Base-by-base conservation (phyloP, 2,888 invertebrate species). In the Oscheius sp. region DNA sequence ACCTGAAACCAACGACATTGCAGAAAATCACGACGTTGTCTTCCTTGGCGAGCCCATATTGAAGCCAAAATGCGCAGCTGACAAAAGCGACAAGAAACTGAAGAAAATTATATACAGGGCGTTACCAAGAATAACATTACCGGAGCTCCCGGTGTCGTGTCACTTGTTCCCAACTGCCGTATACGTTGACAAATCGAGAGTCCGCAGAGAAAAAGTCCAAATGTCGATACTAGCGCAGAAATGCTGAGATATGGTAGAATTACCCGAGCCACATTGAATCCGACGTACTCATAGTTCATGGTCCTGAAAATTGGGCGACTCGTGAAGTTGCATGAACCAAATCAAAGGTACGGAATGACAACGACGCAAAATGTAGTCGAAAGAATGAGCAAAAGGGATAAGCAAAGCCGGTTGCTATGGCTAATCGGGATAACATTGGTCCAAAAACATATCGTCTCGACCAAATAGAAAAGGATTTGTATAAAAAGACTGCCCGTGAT, bases 21-120 rank as follows among this genome's bases (percentile, higher is more conserved):
- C 95, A 94, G 86, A 93, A 90, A 70, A 93, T 91, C 82, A 95
- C 92, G 35, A 77, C 75, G 93, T 90, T 90, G 88, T 95, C 94
- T 32, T 68, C 70, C 42, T 93, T 93, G 70, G 93, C 89, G 79
- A 93, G 90, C 48, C 94, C 95, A 90, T 95, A 95, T 70, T 93
- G 91, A 37, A 94, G 90, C 95, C 95, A 95, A 70, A 94, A 90
- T 83, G 92, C 92, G 87, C 93, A 93, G 90, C 95, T 94, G 91
- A 87, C 59, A 51, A 84, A 83, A 9, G 85, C 73, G 9, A 81
- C 55, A 2, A 81, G 75, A 55, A 81, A 81, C 21, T 21, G 21
- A 21, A 21, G 21, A 21, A 21, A 21, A 21, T 21, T 21, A 21
- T 21, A 21, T 21, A 21, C 21, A 21, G 21, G 21, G 21, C 21